Evolutionary conservation across 1,140 invertebrate genomes (phyloP), one percentile per base, ranked within the genome.

Genomic region (Antheraea pernyi): DNA sequence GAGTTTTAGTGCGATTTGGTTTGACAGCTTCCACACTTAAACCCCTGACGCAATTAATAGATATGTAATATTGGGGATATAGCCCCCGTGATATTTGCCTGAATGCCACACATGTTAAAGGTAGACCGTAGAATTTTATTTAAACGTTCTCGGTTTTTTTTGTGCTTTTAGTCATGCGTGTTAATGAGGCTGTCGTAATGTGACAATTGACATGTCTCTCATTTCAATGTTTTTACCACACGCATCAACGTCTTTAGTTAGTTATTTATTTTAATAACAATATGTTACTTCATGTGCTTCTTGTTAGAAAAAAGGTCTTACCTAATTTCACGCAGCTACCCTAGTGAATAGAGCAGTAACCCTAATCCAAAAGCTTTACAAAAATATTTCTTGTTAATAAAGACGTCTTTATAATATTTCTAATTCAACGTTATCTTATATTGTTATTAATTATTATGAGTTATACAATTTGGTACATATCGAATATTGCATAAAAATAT

Each of bases 91-190:
- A 19, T 42, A 30, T 63, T 63, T 11, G 7, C 11, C 13, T 13
- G 9, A 53, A 53, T 53, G 13, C 46, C 11, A n/a, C 46, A 53
- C 46, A 16, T 13, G 11, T 53, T 53, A 11, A 16, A 53, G 46
- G 46, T 53, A 53, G 46, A 63, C 30, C 11, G 22, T 63, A 63
- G 61, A 63, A 30, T 63, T 63, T 63, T 18, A 63, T 63, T 63
- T 63, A 63, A 65, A 42, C 48, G 64, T n/a, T 65, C 10, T 42
- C 11, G 7, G 37, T 3, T 65, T 37, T n/a, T n/a, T 64, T 39
- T 4, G 30, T 46, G 19, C n/a, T 48, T 22, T 65, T 65, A 46
- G 64, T 65, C 18, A 53, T 53, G 48, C 8, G 8, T 48, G 39
- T 48, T 64, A 39, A 64, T 64, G 37, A 22, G 18, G 7, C 19